Conservation (phyloP, 2,113 vertebrate species). For the Aphyosemion australe region DNA sequence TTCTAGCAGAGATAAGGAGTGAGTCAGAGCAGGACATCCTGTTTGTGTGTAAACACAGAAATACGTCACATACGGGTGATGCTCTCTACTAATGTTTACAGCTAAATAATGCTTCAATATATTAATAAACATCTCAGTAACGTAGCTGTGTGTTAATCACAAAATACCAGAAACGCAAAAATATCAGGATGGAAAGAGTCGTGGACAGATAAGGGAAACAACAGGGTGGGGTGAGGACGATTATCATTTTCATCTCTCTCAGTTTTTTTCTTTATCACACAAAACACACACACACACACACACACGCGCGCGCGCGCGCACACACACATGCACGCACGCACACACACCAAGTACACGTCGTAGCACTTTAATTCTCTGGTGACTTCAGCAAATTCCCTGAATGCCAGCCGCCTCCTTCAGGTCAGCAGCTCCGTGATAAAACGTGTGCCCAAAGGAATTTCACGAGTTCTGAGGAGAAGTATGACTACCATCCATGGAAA, state of each 20-base stretch:
- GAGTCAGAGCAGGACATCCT: conserved; percentile 52
- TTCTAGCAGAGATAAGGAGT: conserved; percentile 32
- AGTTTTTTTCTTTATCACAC: conserved; percentile 39
- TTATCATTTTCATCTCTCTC: conserved; percentile 52
- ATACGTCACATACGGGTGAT: background rate
- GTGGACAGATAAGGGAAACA: background rate
- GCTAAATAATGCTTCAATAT: background rate
- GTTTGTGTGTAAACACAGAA: conserved; percentile 28
- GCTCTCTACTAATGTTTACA: background rate
- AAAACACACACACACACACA: conserved; percentile 23
- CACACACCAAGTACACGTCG: conserved; percentile 1
- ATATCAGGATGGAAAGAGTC: conserved; percentile 1
- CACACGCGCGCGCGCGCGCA: background rate
- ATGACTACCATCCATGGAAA: background rate
- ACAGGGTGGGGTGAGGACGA: conserved; percentile 10
- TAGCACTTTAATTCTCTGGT: conserved; percentile 30
- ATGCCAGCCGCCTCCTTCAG: conserved; percentile 60
- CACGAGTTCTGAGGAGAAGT: conserved; percentile 9
- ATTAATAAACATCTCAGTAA: background rate
- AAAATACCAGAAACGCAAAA: conserved; percentile 15
- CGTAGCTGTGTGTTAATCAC: background rate
- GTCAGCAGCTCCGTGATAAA: conserved; percentile 32
- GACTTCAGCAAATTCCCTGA: conserved; percentile 64
- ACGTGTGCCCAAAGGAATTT: background rate
- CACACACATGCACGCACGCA: conserved; percentile 9